Conservation (phyloP, 1,140 invertebrate species). For the Cydia amplana region DNA sequence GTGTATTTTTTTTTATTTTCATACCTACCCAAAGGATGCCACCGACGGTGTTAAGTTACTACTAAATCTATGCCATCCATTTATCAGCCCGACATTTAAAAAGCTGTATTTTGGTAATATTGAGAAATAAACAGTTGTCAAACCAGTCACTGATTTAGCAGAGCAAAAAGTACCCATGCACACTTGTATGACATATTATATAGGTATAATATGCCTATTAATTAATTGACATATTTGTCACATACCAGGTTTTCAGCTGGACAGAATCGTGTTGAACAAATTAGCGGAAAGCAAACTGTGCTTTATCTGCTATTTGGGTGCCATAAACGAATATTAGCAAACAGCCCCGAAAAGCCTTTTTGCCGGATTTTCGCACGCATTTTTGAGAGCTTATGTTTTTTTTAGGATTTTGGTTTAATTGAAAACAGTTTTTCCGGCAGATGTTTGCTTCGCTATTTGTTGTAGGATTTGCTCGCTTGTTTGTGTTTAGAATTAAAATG, state of each 20-base stretch:
- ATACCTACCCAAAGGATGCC: too few species aligned
- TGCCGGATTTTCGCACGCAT: background rate
- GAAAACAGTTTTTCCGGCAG: background rate
- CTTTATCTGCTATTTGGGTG: slow-evolving; percentile 16
- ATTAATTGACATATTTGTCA: background rate
- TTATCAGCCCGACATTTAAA: too few species aligned
- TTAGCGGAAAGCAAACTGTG: slow-evolving; percentile 25
- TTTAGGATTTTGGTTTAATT: background rate
- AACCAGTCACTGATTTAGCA: too few species aligned
- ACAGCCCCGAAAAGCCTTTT: background rate
- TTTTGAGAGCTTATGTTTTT: background rate
- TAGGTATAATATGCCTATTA: too few species aligned
- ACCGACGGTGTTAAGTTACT: too few species aligned
- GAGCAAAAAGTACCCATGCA: too few species aligned
- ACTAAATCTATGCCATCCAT: too few species aligned
- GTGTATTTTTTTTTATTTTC: too few species aligned
- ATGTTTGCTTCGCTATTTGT: background rate
- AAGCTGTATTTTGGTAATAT: too few species aligned
- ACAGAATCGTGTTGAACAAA: background rate
- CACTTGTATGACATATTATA: too few species aligned
- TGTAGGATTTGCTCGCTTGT: background rate
- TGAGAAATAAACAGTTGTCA: too few species aligned
- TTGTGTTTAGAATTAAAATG: background rate
- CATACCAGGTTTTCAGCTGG: background rate
- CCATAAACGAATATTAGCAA: slow-evolving; percentile 14